phyloP scores from a whole-genome alignment of 1,140 invertebrate species.

The Diabrotica undecimpunctata region DNA sequence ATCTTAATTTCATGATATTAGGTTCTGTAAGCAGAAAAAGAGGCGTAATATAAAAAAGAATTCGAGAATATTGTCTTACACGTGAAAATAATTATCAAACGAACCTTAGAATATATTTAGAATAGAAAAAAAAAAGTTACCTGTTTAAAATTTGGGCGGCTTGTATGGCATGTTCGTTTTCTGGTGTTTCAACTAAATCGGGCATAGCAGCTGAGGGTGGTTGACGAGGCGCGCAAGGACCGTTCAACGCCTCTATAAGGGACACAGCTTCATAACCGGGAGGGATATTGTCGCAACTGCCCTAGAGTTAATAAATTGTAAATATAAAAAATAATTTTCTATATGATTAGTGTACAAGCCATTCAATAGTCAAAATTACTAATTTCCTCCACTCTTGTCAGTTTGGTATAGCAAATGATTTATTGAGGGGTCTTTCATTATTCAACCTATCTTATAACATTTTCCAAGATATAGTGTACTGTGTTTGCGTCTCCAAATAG shows the following conservation, averaged over 20 bases:
- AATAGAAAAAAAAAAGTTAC: not conserved
- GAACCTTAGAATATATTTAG: not conserved
- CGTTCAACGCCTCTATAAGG: conserved; percentile 97
- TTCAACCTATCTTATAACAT: too few relatives aligned
- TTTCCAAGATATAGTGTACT: too few relatives aligned
- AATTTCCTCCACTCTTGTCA: too few relatives aligned
- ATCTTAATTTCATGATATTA: too few relatives aligned
- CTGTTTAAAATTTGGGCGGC: conserved; percentile 65
- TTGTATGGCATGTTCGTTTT: conserved; percentile 50
- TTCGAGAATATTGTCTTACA: too few relatives aligned
- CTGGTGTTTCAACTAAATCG: conserved; percentile 50
- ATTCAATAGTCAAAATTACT: not conserved
- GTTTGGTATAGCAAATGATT: too few relatives aligned
- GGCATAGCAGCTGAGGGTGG: conserved; percentile 54
- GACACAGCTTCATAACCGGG: conserved; percentile 92
- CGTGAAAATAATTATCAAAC: too few relatives aligned
- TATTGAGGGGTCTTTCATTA: too few relatives aligned
- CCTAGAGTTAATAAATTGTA: conserved; percentile 18
- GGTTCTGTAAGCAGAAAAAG: too few relatives aligned
- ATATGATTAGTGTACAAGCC: not conserved
- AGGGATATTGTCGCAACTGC: conserved; percentile 78
- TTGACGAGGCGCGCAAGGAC: conserved; percentile 66
- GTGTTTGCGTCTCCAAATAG: too few relatives aligned
- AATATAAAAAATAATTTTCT: not conserved
- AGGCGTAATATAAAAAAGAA: too few relatives aligned